Evolutionary conservation across 2,113 vertebrate genomes (phyloP), one percentile per base, ranked within the genome.

Genomic region (Brachypodius melanocephalos): DNA sequence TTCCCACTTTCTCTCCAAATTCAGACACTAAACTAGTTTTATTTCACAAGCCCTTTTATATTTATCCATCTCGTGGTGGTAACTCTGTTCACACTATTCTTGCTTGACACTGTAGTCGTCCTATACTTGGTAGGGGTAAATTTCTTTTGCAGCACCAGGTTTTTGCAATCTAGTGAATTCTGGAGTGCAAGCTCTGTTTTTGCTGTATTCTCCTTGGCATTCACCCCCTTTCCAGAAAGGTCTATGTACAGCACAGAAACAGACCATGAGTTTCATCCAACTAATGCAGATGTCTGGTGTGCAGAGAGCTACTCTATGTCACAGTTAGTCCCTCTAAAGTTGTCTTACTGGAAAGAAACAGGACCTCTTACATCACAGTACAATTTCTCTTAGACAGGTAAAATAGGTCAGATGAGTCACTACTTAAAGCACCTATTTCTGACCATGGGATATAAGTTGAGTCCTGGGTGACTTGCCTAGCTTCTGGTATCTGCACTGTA

Each of bases 381-480:
- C 42, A 83, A 73, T 80, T 92, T 38, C 75, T 95, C 82, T 88
- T 74, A 72, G 66, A 63, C 67, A 83, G 67, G 29, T 84, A 74
- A 94, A 95, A 86, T 45, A 88, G 58, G 75, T 80, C 86, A 86
- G n/a, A 76, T 65, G 58, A 93, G 80, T 88, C 63, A 69, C 67
- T 83, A 25, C 22, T 75, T 85, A n/a, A 49, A 83, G 13, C 57
- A 32, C 8, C 24, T 85, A 8, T 85, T 93, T 88, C 55, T 91
- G n/a, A 78, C 79, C 67, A 66, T 36, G 54, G 54, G 68, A 57
- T 57, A 57, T 52, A 88, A 79, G 78, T 10, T 73, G 54, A 83
- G 42, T 83, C 55, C 67, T 80, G n/a, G 45, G 21, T 72, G 57
- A 85, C 21, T 91, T 82, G 72, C 10, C 59, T 32, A 69, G 25